These are phyloP conservation scores for Cataglyphis cursor DNA, from an alignment of 2,888 invertebrate genomes.

Conservation along the genomic window DNA sequence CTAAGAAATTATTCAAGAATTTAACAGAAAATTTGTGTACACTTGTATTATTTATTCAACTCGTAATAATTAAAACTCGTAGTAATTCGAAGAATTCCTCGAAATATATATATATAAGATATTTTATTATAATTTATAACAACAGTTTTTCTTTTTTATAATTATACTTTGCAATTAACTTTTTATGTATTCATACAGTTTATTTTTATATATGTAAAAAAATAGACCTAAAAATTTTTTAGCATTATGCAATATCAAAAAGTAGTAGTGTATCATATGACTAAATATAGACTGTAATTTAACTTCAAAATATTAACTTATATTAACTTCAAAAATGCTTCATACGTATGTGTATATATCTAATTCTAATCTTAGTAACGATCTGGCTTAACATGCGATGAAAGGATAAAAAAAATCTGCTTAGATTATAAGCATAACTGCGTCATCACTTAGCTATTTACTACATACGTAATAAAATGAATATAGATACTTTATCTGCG, in stretches of 20 bases:
- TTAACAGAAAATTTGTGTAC: too few relatives aligned
- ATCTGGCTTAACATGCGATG: neutral
- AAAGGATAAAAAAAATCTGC: neutral
- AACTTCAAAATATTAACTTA: too few relatives aligned
- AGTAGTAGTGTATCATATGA: too few relatives aligned
- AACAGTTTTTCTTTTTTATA: neutral
- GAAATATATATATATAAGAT: too few relatives aligned
- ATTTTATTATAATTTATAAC: neutral
- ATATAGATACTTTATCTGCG: neutral
- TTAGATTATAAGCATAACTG: neutral
- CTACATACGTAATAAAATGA: neutral
- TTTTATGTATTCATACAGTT: neutral
- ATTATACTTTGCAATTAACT: neutral
- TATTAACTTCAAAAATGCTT: too few relatives aligned
- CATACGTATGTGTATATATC: neutral
- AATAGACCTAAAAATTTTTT: too few relatives aligned
- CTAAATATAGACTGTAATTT: too few relatives aligned
- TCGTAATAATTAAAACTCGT: neutral
- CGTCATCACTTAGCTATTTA: neutral
- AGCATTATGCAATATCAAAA: too few relatives aligned
- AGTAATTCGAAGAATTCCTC: neutral
- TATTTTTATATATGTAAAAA: neutral
- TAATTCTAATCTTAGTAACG: neutral
- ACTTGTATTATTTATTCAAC: neutral
- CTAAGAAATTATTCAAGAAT: neutral